These are phyloP conservation scores for Parelbella ahira DNA, from an alignment of 2,888 invertebrate species.

Conservation along the genomic window DNA sequence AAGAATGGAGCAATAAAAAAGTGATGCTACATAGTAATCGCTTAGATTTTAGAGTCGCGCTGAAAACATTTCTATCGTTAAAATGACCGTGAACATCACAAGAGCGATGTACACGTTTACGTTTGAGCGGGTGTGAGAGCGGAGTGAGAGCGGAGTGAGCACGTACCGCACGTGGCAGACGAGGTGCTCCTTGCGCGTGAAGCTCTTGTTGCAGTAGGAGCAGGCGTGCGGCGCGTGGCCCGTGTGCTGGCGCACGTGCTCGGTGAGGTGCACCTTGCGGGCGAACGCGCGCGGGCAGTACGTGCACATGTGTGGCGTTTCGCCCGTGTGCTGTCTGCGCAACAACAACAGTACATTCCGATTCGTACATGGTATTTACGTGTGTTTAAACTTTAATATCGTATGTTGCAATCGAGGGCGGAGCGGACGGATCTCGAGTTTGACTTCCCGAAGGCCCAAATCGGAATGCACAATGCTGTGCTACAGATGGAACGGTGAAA, in stretches of 20 bases:
- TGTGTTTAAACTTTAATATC: neutral
- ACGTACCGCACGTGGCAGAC: conserved; percentile 92
- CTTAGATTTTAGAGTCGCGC: no score
- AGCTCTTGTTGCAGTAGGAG: conserved; percentile 89
- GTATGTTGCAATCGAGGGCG: conserved; percentile 1
- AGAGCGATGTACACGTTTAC: no score
- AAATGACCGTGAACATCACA: no score
- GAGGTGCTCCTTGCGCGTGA: conserved; percentile 88
- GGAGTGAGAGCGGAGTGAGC: no score
- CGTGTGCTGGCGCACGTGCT: conserved; percentile 87
- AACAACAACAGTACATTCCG: conserved; percentile 68
- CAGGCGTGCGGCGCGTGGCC: conserved; percentile 88
- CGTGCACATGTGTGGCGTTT: conserved; percentile 88
- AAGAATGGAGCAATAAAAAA: no score
- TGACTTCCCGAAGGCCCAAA: conserved; percentile 41
- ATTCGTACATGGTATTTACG: conserved; percentile 40
- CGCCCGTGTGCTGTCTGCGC: conserved; percentile 88
- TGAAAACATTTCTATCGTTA: no score
- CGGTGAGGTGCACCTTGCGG: conserved; percentile 89
- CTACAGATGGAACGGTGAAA: conserved; percentile 52
- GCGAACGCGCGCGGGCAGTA: conserved; percentile 88
- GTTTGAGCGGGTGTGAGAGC: no score
- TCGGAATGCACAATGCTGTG: conserved; percentile 79
- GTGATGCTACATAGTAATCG: neutral
- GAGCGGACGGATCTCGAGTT: no score